Conservation (phyloP, 2,888 invertebrate genomes). For the Ptychoptera albimana region DNA sequence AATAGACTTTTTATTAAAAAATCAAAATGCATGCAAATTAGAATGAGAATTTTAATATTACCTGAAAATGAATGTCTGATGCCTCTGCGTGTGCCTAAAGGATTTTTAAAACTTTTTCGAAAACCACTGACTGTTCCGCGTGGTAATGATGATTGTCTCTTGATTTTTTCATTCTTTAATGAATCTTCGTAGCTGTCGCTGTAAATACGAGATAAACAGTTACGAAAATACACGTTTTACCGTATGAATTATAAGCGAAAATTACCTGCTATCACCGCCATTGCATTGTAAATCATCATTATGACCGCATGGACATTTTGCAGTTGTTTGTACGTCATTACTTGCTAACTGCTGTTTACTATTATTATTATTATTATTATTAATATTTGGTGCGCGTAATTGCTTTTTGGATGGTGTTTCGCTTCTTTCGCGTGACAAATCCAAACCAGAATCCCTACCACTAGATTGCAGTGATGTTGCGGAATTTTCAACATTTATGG, state of each 20-base stretch:
- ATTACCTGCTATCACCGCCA: slow-evolving; percentile 24
- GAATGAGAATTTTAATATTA: not conserved
- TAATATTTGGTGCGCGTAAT: slow-evolving; percentile 1
- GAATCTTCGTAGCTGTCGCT: slow-evolving; percentile 71
- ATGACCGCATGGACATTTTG: slow-evolving; percentile 8
- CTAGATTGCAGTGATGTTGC: slow-evolving; percentile 69
- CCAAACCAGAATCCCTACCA: slow-evolving; percentile 68
- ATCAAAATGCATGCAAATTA: too few species aligned
- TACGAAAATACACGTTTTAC: too few species aligned
- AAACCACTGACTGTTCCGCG: slow-evolving; percentile 5
- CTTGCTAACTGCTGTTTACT: not conserved
- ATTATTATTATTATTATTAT: not conserved
- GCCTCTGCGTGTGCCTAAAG: slow-evolving; percentile 17
- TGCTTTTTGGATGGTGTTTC: slow-evolving; percentile 10
- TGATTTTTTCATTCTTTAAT: slow-evolving; percentile 35
- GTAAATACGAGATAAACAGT: slow-evolving; percentile 13
- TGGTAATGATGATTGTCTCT: slow-evolving; percentile 6
- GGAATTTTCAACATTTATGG: slow-evolving; percentile 46
- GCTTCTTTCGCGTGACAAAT: slow-evolving; percentile 25
- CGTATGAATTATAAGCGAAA: slow-evolving; percentile 1
- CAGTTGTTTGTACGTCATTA: not conserved
- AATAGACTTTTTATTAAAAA: not conserved
- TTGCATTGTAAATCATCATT: slow-evolving; percentile 9
- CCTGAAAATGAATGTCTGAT: slow-evolving; percentile 28
- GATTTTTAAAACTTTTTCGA: slow-evolving; percentile 11